These are phyloP conservation scores for Argyresthia goedartella DNA, from an alignment of 2,888 invertebrate genomes.

Conservation along the genomic window DNA sequence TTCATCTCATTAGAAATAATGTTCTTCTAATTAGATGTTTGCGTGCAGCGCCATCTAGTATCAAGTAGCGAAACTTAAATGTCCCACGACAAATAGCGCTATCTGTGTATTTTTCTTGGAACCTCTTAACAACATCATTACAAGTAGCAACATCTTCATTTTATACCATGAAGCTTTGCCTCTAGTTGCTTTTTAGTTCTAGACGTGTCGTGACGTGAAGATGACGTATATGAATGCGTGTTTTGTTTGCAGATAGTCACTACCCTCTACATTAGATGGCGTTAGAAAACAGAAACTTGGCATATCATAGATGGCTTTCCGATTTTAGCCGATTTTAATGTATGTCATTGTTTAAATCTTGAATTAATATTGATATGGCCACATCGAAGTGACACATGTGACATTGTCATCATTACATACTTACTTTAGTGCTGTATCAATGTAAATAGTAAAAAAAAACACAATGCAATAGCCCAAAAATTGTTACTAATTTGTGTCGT, in stretches of 20 bases:
- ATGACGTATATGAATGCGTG: too few species aligned
- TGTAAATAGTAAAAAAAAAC: constrained; percentile 43
- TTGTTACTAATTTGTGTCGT: constrained; percentile 45
- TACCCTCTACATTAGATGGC: too few species aligned
- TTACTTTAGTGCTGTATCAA: constrained; percentile 28
- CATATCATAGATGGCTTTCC: too few species aligned
- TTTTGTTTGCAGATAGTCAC: too few species aligned
- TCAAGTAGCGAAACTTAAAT: constrained; percentile 21
- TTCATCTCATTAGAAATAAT: background rate
- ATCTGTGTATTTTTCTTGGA: too few species aligned
- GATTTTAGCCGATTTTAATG: constrained; percentile 68
- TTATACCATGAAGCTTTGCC: too few species aligned
- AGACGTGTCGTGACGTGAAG: too few species aligned
- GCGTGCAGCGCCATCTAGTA: constrained; percentile 24
- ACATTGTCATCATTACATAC: background rate
- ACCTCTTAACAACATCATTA: too few species aligned
- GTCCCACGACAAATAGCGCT: too few species aligned
- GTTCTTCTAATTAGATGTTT: background rate
- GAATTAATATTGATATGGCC: constrained; percentile 52
- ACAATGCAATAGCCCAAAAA: constrained; percentile 70
- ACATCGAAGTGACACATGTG: background rate
- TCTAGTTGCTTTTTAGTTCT: too few species aligned
- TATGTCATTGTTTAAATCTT: constrained; percentile 66
- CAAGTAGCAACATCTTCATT: too few species aligned
- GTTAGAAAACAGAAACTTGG: too few species aligned